Base-by-base conservation (phyloP, 2,113 vertebrate species). In the Axis porcinus region DNA sequence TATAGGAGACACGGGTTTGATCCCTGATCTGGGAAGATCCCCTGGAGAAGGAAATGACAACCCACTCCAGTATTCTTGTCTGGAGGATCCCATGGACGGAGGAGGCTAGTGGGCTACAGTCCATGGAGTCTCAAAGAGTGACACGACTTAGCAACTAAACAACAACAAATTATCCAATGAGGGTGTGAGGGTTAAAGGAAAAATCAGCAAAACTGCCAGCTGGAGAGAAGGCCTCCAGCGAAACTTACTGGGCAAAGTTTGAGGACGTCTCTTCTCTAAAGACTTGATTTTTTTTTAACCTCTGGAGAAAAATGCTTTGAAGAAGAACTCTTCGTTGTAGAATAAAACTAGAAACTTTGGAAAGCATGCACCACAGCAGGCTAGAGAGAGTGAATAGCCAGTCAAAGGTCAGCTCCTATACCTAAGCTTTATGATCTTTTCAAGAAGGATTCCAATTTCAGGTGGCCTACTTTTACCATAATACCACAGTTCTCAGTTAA, bases 321-420 rank as follows among this genome's bases (percentile, higher is more conserved):
- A 94, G 52, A 85, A 85, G 45, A 86, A 15, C 70, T 27, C 64
- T 97, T 96, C 89, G 10, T 94, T 93, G 93, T 91, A 84, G 60
- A 93, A 96, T 14, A 81, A 89, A 94, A 86, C 64, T 57, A 92
- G 78, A 94, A 64, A 90, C 57, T 95, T 90, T 92, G 62, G 70
- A 79, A 89, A 89, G 21, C 0, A 2, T 36, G 25, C 7, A 47
- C 10, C 62, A 33, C 19, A 33, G 60, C 28, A 91, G 57, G 40
- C 33, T 82, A 67, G 57, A 95, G 55, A 58, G 10, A 78, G 36
- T n/a, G 91, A 54, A 96, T 57, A 89, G 79, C 16, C 28, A 79
- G 70, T 33, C 23, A 64, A 27, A 89, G 92, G 86, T 45, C 43
- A 79, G 16, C 5, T 50, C 43, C 0, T 19, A 19, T 16, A 13